Evolutionary conservation across 2,797 vertebrate species (phyloP).

Genomic region (Anolis apletophallus): DNA sequence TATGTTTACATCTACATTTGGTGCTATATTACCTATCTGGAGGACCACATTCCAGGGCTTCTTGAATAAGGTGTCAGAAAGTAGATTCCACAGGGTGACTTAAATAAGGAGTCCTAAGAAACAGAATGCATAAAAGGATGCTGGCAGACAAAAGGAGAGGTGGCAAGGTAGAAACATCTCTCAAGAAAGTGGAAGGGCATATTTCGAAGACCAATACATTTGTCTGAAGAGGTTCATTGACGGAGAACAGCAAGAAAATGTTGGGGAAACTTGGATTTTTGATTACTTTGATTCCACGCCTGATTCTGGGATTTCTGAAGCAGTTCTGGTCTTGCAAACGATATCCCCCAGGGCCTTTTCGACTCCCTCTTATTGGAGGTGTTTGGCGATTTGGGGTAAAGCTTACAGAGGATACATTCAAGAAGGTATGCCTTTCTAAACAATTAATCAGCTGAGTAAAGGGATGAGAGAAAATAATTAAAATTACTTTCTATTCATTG

Average conservation of each 20-base stretch:
- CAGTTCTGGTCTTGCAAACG: background rate
- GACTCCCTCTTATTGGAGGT: constrained; percentile 1
- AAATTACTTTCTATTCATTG: background rate
- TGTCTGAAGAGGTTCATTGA: background rate
- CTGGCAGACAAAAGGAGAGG: background rate
- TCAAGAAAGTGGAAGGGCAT: background rate
- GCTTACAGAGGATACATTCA: background rate
- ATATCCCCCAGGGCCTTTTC: constrained; percentile 13
- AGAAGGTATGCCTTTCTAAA: constrained; percentile 10
- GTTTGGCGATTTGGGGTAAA: constrained; percentile 19
- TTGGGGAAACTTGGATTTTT: background rate
- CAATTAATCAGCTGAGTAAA: background rate
- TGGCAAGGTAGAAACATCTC: background rate
- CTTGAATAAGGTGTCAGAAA: background rate
- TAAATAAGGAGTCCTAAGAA: background rate
- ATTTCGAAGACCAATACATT: background rate
- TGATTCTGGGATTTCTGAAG: background rate
- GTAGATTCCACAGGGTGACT: background rate
- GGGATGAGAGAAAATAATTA: no score
- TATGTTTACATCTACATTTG: background rate
- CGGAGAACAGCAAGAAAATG: background rate
- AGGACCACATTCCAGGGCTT: background rate
- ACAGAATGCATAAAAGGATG: background rate
- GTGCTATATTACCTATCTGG: background rate
- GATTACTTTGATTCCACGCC: background rate